Base-by-base conservation (phyloP, 2,888 invertebrate genomes). In the Epinotia brunnichana region DNA sequence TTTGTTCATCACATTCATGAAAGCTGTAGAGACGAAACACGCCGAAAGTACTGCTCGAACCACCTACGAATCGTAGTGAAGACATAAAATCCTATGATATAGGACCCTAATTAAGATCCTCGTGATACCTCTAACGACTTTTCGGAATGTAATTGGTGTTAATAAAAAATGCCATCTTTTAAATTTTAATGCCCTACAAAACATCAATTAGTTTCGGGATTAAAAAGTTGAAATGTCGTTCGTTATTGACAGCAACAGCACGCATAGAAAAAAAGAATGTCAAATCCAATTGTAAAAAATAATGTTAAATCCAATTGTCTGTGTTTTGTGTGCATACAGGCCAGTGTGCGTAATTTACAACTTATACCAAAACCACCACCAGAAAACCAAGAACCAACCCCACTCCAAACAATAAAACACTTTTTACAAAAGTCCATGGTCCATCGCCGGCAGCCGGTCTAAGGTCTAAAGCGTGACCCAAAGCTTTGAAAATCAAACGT, bases 51-150 rank as follows among this genome's bases (percentile, higher is more conserved):
- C 21, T 19, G 15, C 9, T 13, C 35, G 15, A 60, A 66, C 64
- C 51, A 59, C 54, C 60, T 24, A 66, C 39, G 51, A 51, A 51
- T 51, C 17, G 24, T 29, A 53, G 72, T 54, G 29, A 60, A 60
- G 35, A 68, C 54, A 67, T 68, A 69, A 73, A 74, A 44, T 69
- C 29, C 59, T 82, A 83, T 83, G 80, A 80, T 81, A 78, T 81
- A 84, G 73, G 70, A 72, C 72, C 76, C 66, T 76, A 78, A 80
- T 82, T 80, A 78, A 76, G 73, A 76, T 74, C 64, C 75, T 73
- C 68, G 56, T 53, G 72, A 72, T 77, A 77, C 76, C 75, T 75
- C 74, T 74, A 78, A 75, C 74, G 62, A 75, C 75, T 74, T 76
- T 77, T 75, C 74, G 71, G 60, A 75, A 77, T 72, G 59, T 74